Evolutionary conservation across 2,113 vertebrate species (phyloP), one percentile per base, ranked within the genome.

Genomic region (Malurus melanocephalus): DNA sequence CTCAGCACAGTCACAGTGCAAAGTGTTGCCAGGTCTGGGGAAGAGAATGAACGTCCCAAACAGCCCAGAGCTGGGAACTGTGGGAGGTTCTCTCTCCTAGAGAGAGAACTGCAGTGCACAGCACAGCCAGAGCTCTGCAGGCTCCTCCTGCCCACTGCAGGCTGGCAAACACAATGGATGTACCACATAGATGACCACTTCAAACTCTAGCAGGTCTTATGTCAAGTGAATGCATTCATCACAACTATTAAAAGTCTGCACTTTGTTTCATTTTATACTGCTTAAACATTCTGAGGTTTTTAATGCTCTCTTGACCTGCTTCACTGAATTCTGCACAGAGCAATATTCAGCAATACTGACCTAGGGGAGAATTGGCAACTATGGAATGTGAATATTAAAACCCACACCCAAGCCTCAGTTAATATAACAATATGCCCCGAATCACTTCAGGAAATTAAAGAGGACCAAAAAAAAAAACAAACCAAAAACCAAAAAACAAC

Each of bases 401-500:
- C 22, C 16, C 13, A 20, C 2, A 20, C 13, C 8, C 20, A 52
- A 45, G 22, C 24, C 17, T 61, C 66, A 68, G 42, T 43, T 80
- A 82, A 51, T 38, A 32, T 12, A 80, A 78, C 4, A 48, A 20
- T 51, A 74, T 23, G 60, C 21, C 22, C 57, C 60, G 40, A 83
- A 81, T 68, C 49, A 59, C 40, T 64, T 86, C 69, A 80, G 49
- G 66, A 87, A 91, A 93, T 92, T 40, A 80, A 84, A 66, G 30
- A 45, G 14, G 3, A 61, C 13, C 0, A 0, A 11, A 26, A 52
- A 23, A 13, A 7, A n/a, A n/a, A n/a, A n/a, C n/a, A n/a, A n/a
- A n/a, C n/a, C n/a, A n/a, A n/a, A n/a, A n/a, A n/a, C n/a, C 32
- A 48, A 14, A 20, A 78, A 12, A 43, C 38, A 38, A 38, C 38